Evolutionary conservation across 2,797 vertebrate species (phyloP).

Genomic region (Channa striata): DNA sequence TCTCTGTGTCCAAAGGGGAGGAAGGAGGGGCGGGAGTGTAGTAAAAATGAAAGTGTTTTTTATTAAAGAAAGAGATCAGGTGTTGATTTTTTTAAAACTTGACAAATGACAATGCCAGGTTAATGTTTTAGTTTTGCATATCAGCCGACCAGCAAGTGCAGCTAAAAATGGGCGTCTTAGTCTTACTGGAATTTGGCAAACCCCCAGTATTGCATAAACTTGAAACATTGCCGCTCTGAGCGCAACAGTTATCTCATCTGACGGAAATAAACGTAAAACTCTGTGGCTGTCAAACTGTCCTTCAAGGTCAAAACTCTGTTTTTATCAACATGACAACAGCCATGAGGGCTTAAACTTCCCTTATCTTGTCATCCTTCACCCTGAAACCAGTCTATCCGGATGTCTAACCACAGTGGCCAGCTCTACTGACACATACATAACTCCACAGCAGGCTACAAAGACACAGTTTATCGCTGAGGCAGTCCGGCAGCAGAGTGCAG

Average conservation of each 20-base stretch:
- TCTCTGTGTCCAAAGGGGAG: slow-evolving; percentile 52
- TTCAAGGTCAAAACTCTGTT: slow-evolving; percentile 12
- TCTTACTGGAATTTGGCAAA: no score
- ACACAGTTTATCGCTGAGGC: slow-evolving; percentile 60
- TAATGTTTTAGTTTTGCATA: no score
- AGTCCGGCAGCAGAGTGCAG: slow-evolving; percentile 46
- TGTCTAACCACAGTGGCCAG: slow-evolving; percentile 45
- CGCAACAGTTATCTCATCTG: not conserved
- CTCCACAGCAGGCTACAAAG: slow-evolving; percentile 43
- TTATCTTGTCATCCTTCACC: slow-evolving; percentile 33
- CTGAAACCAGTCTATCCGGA: slow-evolving; percentile 40
- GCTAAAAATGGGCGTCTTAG: no score
- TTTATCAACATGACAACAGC: slow-evolving; percentile 16
- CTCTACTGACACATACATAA: slow-evolving; percentile 52
- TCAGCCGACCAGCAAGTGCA: no score
- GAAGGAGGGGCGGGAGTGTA: slow-evolving; percentile 27
- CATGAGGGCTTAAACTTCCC: slow-evolving; percentile 7
- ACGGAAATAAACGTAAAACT: slow-evolving; percentile 2
- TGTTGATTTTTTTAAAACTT: slow-evolving; percentile 13
- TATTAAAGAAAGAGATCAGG: slow-evolving; percentile 23
- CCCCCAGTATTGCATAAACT: no score
- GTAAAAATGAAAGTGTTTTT: slow-evolving; percentile 33
- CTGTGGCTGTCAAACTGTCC: slow-evolving; percentile 3
- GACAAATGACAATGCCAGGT: no score
- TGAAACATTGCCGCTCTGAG: not conserved